These are phyloP conservation scores for Acropternis orthonyx DNA, from an alignment of 2,797 vertebrate species.

Conservation along the genomic window DNA sequence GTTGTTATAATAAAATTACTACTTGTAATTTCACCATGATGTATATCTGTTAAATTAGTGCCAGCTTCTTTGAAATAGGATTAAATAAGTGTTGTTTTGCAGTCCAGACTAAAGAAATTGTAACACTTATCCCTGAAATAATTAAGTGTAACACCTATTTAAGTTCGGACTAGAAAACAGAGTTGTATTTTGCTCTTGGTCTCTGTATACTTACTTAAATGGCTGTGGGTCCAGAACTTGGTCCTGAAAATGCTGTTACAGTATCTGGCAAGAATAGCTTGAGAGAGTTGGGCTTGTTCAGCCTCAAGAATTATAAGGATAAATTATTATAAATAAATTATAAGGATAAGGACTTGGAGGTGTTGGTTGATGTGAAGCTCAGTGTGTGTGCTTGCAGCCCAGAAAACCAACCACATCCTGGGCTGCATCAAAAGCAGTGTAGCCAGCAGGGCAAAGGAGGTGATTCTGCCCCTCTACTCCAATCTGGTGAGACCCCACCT, in stretches of 20 bases:
- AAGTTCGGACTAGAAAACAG: neutral
- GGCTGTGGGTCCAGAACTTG: neutral
- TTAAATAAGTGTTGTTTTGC: neutral
- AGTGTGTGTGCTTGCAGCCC: fast-evolving
- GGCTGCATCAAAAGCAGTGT: neutral
- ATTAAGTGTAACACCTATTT: neutral
- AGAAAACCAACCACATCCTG: neutral
- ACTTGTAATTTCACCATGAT: neutral
- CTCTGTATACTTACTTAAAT: neutral
- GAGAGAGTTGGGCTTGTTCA: neutral
- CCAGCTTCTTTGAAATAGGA: neutral
- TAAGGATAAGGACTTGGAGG: neutral
- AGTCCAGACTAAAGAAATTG: neutral
- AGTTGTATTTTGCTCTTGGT: neutral
- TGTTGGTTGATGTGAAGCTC: neutral
- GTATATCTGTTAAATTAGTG: neutral
- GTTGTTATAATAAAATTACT: neutral
- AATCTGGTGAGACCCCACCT: neutral
- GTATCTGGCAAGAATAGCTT: fast-evolving
- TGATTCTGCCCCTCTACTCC: neutral
- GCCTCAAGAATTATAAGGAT: too few relatives aligned
- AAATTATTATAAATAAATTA: too few relatives aligned
- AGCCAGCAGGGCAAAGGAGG: neutral
- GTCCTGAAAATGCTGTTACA: neutral
- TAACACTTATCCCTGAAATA: neutral